Conservation (phyloP, 2,888 invertebrate species). For the Chymomyza caudatula region DNA sequence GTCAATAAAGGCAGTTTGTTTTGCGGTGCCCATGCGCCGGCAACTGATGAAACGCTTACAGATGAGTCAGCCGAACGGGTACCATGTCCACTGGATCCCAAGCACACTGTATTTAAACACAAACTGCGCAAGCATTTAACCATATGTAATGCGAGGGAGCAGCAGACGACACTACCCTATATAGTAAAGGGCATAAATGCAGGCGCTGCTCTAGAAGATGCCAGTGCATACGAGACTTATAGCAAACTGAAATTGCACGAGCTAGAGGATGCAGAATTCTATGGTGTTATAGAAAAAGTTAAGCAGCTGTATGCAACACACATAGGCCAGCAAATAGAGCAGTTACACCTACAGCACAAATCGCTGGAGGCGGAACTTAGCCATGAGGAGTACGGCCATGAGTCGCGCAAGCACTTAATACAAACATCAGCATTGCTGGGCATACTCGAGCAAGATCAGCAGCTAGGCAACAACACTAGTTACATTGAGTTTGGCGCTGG, state of each 20-base stretch:
- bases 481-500: constrained; percentile 94
- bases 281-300: constrained; percentile 78
- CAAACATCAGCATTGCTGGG: constrained; percentile 89
- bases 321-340: constrained; percentile 75
- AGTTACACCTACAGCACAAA: constrained; percentile 78
- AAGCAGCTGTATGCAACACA: constrained; percentile 76
- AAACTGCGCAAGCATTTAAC: constrained; percentile 85
- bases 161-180: constrained; percentile 78
- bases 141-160: constrained; percentile 85
- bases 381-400: constrained; percentile 81
- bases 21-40: constrained; percentile 85
- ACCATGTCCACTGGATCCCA: constrained; percentile 85
- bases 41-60: constrained; percentile 30
- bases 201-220: constrained; percentile 43
- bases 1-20: constrained; percentile 83
- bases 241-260: constrained; percentile 75
- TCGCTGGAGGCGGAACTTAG: constrained; percentile 79
- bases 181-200: constrained; percentile 72
- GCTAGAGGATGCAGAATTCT: constrained; percentile 75
- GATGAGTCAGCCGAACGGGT: constrained; percentile 79
- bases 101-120: constrained; percentile 84
- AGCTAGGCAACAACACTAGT: constrained; percentile 83
- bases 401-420: constrained; percentile 85
- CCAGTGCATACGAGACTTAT: constrained; percentile 1
- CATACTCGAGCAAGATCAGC: constrained; percentile 81